These are phyloP conservation scores for Trematocara unimaculatum DNA, from an alignment of 2,113 vertebrate species.

Conservation along the genomic window DNA sequence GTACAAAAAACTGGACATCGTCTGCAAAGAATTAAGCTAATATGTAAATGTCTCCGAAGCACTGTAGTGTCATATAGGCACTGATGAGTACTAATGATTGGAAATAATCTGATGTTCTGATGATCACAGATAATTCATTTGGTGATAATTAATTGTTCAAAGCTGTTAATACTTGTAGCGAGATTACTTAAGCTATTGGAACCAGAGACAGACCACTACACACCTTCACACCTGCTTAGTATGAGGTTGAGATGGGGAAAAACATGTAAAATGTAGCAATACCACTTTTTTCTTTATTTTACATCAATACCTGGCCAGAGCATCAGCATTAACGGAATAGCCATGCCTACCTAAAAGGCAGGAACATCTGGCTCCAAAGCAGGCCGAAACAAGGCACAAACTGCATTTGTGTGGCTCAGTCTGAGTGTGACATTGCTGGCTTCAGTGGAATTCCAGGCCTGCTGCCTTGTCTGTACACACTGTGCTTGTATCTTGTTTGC, in stretches of 20 bases:
- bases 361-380: not conserved
- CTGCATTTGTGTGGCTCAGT: not conserved
- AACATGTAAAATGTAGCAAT: not conserved
- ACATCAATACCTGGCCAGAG: not conserved
- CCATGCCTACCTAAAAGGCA: not conserved
- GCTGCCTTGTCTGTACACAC: constrained; percentile 22
- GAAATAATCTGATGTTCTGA: not conserved
- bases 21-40: not conserved
- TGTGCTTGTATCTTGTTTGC: constrained; percentile 36
- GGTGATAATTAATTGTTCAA: not conserved
- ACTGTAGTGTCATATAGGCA: not conserved
- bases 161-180: not conserved
- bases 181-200: not conserved
- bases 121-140: not conserved
- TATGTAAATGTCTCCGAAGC: not conserved
- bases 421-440: not conserved
- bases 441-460: not conserved
- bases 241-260: not conserved
- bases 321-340: not conserved
- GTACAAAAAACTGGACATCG: not conserved
- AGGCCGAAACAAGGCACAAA: not conserved
- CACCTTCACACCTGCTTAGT: not conserved
- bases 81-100: not conserved
- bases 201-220: not conserved
- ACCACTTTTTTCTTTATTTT: not conserved